Base-by-base conservation (phyloP, 2,113 vertebrate species). In the Diadophis punctatus region DNA sequence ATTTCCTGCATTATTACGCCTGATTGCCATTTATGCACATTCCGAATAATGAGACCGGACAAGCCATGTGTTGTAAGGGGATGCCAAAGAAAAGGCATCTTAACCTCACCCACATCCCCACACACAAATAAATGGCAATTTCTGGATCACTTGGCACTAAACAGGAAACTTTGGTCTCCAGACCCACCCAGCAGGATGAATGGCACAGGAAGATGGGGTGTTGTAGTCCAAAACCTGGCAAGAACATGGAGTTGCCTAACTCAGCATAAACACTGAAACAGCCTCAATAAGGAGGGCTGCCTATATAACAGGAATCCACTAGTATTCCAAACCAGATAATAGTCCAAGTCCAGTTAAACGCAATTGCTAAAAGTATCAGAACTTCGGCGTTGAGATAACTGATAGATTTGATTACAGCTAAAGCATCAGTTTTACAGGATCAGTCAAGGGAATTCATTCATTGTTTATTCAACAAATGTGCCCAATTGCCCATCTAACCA, bases 1-100 rank as follows among this genome's bases (percentile, higher is more conserved):
- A 93, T 93, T 93, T 91, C 92, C 92, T 46, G 63, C 60, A 88
- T 93, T 88, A 93, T 88, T 43, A 91, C 56, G 89, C 92, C 74
- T 58, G 90, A 56, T 53, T 49, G 90, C 11, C 39, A n/a, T 80
- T 74, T 49, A 46, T 14, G 30, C 89, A 48, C 46, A 22, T 56
- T 46, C 22, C 1, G 63, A 88, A 22, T 86, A 56, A 93, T 80
- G 51, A 16, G 60, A 91, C 43, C 27, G 5, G 48, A 91, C 90
- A 93, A 46, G 86, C 85, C 89, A 93, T 80, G 60, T 49, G 51
- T 51, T 53, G 27, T 10, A 56, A 53, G 52, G 49, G 34, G 74
- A 80, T 43, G 74, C 74, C 34, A 80, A 43, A 43, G 34, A 22
- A 80, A 80, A 39, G 74, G 74, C 18, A 43, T 9, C 34, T 80